Conservation (phyloP, 2,113 vertebrate genomes). For the Planiliza haematocheilus region DNA sequence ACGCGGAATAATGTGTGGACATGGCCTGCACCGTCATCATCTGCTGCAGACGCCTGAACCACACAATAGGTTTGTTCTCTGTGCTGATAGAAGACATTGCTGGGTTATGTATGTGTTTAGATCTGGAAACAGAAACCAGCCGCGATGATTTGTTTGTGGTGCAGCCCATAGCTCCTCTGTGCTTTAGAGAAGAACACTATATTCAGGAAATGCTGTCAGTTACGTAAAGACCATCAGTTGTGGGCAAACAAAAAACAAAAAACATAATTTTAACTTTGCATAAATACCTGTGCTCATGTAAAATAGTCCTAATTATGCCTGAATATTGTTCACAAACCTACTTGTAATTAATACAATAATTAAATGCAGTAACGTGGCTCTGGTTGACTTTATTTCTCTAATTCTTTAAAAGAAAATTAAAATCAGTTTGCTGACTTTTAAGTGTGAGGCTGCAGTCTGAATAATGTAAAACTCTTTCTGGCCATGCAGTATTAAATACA, state of each 20-base stretch:
- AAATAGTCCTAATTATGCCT: neutral
- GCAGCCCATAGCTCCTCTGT: no score
- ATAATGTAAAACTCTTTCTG: slow-evolving; percentile 14
- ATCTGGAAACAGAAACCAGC: no score
- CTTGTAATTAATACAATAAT: slow-evolving; percentile 7
- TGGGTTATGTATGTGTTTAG: no score
- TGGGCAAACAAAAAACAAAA: neutral
- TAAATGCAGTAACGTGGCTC: neutral
- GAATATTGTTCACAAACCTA: neutral
- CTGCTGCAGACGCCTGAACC: neutral
- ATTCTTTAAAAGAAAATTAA: no score
- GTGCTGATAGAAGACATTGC: no score
- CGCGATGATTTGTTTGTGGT: no score
- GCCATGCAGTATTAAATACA: neutral
- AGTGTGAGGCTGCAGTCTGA: neutral
- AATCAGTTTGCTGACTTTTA: neutral
- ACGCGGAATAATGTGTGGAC: slow-evolving; percentile 6
- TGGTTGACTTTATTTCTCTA: no score
- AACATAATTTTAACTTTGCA: neutral
- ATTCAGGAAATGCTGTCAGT: slow-evolving; percentile 5
- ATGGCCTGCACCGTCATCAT: slow-evolving; percentile 6
- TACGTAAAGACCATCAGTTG: slow-evolving; percentile 2
- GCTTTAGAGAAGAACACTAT: no score
- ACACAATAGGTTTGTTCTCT: neutral
- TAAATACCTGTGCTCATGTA: neutral